Conservation (phyloP, 2,888 invertebrate species). For the Erynnis tages region DNA sequence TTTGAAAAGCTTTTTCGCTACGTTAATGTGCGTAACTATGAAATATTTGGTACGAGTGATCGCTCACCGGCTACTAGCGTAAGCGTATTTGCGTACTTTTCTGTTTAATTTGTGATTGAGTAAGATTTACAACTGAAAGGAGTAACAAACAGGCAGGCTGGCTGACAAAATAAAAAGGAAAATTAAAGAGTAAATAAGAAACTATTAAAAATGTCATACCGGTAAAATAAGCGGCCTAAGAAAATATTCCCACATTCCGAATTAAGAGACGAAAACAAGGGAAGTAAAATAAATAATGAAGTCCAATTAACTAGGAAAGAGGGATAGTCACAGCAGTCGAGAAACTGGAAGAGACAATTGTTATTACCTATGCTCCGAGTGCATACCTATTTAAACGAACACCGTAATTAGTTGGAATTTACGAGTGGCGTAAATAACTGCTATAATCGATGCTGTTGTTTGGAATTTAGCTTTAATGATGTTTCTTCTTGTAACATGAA, state of each 20-base stretch:
- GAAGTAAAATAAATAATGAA: slow-evolving; percentile 60
- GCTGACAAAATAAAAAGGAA: neutral
- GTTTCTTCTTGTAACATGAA: no score
- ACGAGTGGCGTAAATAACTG: slow-evolving; percentile 17
- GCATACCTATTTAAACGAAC: slow-evolving; percentile 22
- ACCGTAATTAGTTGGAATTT: slow-evolving; percentile 27
- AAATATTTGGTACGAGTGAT: no score
- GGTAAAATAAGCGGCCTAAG: slow-evolving; percentile 5
- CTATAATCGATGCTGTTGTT: slow-evolving; percentile 20
- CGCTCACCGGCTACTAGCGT: no score
- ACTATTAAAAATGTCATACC: slow-evolving; percentile 12
- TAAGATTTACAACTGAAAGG: no score
- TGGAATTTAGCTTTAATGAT: slow-evolving; percentile 3
- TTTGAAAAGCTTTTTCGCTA: no score
- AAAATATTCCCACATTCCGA: slow-evolving; percentile 47
- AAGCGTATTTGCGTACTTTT: no score
- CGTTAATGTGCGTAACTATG: no score
- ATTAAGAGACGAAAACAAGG: slow-evolving; percentile 52
- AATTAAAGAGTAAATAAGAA: neutral
- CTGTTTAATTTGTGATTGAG: no score
- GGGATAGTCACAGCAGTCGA: slow-evolving; percentile 35
- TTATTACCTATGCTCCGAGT: slow-evolving; percentile 23
- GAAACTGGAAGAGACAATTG: slow-evolving; percentile 30
- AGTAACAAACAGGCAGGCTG: neutral
- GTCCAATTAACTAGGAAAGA: slow-evolving; percentile 60